Conservation (phyloP, 2,888 invertebrate genomes). For the Ornithoptera priamus region DNA sequence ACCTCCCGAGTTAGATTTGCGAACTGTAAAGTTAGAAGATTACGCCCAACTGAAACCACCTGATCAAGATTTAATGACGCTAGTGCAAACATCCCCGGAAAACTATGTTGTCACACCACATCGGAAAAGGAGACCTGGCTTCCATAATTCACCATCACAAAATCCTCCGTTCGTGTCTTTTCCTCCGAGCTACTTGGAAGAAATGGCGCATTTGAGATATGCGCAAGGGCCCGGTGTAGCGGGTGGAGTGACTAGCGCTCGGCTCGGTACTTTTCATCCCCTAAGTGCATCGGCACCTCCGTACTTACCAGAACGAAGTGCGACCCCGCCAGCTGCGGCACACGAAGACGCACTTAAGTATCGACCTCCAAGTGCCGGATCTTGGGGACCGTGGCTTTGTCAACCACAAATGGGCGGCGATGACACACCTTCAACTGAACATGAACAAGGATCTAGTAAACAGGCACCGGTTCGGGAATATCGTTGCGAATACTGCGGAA, state of each 20-base stretch:
- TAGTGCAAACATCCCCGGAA: conserved; percentile 87
- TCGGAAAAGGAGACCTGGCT: conserved; percentile 91
- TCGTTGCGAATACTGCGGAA: conserved; percentile 93
- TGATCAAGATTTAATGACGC: conserved; percentile 84
- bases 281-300: conserved; percentile 88
- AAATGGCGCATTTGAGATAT: conserved; percentile 82
- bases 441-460: conserved; percentile 78
- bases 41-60: conserved; percentile 83
- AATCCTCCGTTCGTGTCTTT: conserved; percentile 93
- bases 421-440: conserved; percentile 70
- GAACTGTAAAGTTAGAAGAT: conserved; percentile 83
- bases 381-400: conserved; percentile 85
- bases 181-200: conserved; percentile 87
- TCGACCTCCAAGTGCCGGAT: conserved; percentile 86
- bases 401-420: conserved; percentile 82
- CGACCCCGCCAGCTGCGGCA: conserved; percentile 81
- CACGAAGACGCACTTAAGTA: conserved; percentile 81
- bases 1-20: conserved; percentile 84
- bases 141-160: conserved; percentile 92
- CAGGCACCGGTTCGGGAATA: conserved; percentile 89
- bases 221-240: conserved; percentile 81
- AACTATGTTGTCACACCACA: conserved; percentile 93
- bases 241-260: conserved; percentile 77
- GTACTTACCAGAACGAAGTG: conserved; percentile 82
- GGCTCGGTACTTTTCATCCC: conserved; percentile 79